Evolutionary conservation across 2,888 invertebrate species (phyloP).

Genomic region (Megastigmus dorsalis): DNA sequence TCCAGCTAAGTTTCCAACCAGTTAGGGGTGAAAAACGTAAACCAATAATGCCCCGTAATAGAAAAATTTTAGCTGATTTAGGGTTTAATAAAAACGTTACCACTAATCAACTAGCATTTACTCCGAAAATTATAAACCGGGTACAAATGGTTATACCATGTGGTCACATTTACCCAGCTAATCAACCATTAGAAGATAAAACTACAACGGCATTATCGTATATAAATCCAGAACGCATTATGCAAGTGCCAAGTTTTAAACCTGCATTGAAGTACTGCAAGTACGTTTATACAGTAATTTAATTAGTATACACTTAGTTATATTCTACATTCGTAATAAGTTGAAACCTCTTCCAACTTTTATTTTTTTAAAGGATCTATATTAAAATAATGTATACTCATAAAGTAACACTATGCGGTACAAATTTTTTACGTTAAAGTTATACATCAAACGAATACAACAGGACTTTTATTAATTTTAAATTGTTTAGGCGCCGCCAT

Average conservation of each 20-base stretch:
- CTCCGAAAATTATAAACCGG: constrained; percentile 61
- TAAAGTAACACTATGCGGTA: not conserved
- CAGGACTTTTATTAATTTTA: too few relatives aligned
- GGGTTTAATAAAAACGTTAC: constrained; percentile 69
- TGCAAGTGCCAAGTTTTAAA: constrained; percentile 66
- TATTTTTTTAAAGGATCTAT: not conserved
- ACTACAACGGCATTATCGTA: constrained; percentile 70
- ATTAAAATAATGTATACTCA: not conserved
- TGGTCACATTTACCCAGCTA: constrained; percentile 64
- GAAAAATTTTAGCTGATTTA: constrained; percentile 62
- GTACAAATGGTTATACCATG: constrained; percentile 66
- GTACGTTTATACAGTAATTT: constrained; percentile 59
- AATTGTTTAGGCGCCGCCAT: too few relatives aligned
- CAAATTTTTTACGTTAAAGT: not conserved
- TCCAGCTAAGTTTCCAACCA: constrained; percentile 70
- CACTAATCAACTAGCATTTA: constrained; percentile 68
- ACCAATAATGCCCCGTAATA: constrained; percentile 64
- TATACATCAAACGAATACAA: too few relatives aligned
- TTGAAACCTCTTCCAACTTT: too few relatives aligned
- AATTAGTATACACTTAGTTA: too few relatives aligned
- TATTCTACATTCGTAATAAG: too few relatives aligned
- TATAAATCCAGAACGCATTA: constrained; percentile 63
- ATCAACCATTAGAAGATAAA: constrained; percentile 65
- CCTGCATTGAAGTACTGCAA: constrained; percentile 63
- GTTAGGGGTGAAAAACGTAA: constrained; percentile 64